Evolutionary conservation across 2,888 invertebrate genomes (phyloP).

Genomic region (Drosophila neotestacea): DNA sequence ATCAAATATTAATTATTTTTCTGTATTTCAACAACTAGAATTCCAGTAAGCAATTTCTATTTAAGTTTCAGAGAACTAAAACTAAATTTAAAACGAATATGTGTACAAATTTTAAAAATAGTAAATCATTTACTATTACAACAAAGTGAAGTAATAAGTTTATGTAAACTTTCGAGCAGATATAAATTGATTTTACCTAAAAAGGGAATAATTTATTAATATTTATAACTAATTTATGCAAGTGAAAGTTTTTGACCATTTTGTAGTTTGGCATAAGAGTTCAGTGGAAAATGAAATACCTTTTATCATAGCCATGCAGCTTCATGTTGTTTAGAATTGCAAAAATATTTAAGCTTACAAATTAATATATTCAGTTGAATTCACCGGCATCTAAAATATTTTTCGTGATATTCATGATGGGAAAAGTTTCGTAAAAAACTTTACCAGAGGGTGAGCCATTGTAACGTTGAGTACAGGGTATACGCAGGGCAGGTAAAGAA

Average conservation of each 20-base stretch:
- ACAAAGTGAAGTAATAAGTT: too few species aligned
- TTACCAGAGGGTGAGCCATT: background rate
- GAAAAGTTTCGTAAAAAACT: background rate
- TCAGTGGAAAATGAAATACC: background rate
- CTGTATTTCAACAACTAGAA: background rate
- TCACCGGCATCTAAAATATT: background rate
- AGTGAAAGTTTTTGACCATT: conserved; percentile 16
- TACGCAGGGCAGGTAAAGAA: conserved; percentile 8
- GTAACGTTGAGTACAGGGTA: conserved; percentile 15
- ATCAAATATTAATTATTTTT: conserved; percentile 1
- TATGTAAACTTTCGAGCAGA: background rate
- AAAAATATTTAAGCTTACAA: background rate
- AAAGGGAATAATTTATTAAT: conserved; percentile 51
- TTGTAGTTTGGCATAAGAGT: background rate
- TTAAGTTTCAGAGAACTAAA: background rate
- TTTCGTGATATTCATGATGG: background rate
- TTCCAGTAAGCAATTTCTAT: background rate
- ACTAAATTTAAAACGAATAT: background rate
- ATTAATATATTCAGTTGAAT: conserved; percentile 6
- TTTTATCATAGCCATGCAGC: background rate
- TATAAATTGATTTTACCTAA: conserved; percentile 12
- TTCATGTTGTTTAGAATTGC: background rate
- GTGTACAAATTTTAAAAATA: background rate
- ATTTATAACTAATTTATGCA: conserved; percentile 40
- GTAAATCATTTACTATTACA: too few species aligned